phyloP scores from a whole-genome alignment of 1,140 invertebrate species.

The Thaumatotibia leucotreta region DNA sequence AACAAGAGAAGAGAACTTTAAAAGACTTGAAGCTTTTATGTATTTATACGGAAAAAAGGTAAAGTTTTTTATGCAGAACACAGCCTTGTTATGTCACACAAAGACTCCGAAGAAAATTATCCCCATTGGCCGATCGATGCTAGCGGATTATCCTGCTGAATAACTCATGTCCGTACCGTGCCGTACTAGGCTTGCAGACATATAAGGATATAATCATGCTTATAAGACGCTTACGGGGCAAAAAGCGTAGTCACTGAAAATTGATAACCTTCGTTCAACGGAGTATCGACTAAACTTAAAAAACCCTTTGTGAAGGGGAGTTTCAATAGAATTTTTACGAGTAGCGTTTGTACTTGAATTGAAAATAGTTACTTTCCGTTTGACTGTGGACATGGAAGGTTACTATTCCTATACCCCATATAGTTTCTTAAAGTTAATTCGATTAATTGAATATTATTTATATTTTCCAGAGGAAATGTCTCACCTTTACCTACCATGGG shows the following conservation, averaged over 20 bases:
- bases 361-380: conserved; percentile 43
- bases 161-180: conserved; percentile 6
- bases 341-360: conserved; percentile 21
- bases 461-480: conserved; percentile 68
- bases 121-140: neutral
- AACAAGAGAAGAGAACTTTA: too few species aligned
- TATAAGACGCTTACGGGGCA: neutral
- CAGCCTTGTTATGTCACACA: too few species aligned
- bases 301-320: conserved; percentile 50
- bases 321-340: conserved; percentile 38
- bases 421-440: neutral
- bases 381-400: conserved; percentile 47
- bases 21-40: too few species aligned
- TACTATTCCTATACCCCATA: neutral
- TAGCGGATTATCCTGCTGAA: conserved; percentile 2
- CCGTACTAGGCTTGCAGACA: conserved; percentile 10
- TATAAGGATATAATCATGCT: neutral
- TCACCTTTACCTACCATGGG: conserved; percentile 66
- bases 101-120: neutral
- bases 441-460: conserved; percentile 9
- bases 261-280: conserved; percentile 31
- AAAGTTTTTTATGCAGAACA: too few species aligned
- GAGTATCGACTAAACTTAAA: conserved; percentile 66
- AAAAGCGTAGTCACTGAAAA: conserved; percentile 15
- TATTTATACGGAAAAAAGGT: too few species aligned